Conservation (phyloP, 2,888 invertebrate genomes). For the Lepetodrilus schrolli region DNA sequence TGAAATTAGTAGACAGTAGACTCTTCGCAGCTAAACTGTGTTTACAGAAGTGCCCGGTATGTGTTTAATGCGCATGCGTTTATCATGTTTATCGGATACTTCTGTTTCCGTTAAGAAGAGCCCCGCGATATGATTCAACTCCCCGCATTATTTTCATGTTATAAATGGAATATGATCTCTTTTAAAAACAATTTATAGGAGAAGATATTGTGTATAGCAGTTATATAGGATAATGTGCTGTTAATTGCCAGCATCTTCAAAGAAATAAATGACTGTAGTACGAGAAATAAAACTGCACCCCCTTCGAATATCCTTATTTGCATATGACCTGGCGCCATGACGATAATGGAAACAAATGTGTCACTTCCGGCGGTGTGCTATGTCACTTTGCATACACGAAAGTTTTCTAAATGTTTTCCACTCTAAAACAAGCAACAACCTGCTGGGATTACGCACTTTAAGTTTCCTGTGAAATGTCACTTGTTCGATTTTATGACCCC, state of each 20-base stretch:
- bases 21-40: background rate
- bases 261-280: too few species aligned
- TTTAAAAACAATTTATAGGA: background rate
- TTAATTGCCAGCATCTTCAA: too few species aligned
- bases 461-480: conserved; percentile 20
- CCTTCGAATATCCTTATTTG: background rate
- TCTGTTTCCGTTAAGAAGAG: background rate
- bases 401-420: conserved; percentile 1
- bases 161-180: background rate
- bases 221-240: background rate
- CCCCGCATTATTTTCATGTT: too few species aligned
- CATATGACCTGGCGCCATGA: conserved; percentile 53
- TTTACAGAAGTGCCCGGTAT: conserved; percentile 31
- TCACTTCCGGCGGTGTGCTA: conserved; percentile 19
- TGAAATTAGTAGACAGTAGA: background rate
- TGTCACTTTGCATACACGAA: background rate
- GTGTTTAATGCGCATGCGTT: background rate
- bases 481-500: background rate
- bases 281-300: too few species aligned
- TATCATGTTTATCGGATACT: background rate
- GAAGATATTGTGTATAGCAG: background rate
- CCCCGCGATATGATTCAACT: background rate
- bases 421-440: conserved; percentile 10
- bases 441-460: conserved; percentile 5
- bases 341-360: conserved; percentile 57